A percentile compares a stretch with the other conserved stretches of the same genome.
Conservation (phyloP, 1,140 invertebrate species). For the Eulimnadia texana region DNA sequence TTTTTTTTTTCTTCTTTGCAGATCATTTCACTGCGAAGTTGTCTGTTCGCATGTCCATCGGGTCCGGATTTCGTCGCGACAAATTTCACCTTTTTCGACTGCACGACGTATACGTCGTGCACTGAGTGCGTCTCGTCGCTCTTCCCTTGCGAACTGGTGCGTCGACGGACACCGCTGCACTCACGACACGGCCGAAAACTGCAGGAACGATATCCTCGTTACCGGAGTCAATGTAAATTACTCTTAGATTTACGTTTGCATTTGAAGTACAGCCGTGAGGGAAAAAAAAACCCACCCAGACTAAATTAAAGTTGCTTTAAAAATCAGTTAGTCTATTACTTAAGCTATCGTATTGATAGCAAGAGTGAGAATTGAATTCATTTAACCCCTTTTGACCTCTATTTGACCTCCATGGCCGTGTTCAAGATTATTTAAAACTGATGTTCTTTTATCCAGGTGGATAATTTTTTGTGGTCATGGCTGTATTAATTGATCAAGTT, state of each 20-base stretch:
- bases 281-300: too few species aligned
- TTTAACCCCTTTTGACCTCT: too few species aligned
- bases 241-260: background rate
- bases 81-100: slow-evolving; percentile 95
- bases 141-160: slow-evolving; percentile 92
- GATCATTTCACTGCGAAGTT: slow-evolving; percentile 89
- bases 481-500: too few species aligned
- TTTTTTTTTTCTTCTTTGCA: slow-evolving; percentile 28
- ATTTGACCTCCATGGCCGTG: too few species aligned
- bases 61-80: slow-evolving; percentile 88
- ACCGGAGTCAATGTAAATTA: slow-evolving; percentile 69
- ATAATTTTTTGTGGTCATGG: too few species aligned
- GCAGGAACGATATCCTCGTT: slow-evolving; percentile 83
- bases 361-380: too few species aligned
- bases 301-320: too few species aligned
- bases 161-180: slow-evolving; percentile 91
- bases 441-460: too few species aligned
- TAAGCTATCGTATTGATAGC: too few species aligned
- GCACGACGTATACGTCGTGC: slow-evolving; percentile 86
- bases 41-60: slow-evolving; percentile 70
- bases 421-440: too few species aligned
- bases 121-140: slow-evolving; percentile 83
- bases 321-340: too few species aligned
- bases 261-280: too few species aligned
- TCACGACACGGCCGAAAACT: slow-evolving; percentile 88